Evolutionary conservation across 1,140 invertebrate genomes (phyloP), one percentile per base, ranked within the genome.

Genomic region (Saccostrea glomerata): DNA sequence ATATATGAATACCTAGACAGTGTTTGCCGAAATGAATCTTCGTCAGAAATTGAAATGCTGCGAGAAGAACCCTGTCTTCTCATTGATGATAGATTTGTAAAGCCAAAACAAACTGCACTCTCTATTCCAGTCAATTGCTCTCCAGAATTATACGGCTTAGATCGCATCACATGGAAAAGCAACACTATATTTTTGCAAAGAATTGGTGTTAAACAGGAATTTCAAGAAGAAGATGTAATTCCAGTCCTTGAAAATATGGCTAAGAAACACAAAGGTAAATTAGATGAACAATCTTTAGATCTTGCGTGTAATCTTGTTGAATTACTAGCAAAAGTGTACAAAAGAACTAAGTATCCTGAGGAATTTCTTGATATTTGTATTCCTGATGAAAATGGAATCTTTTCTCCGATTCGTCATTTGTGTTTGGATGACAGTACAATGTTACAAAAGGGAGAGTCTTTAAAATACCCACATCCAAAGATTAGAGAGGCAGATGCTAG

Each of bases 371-470:
- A 77, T 5, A 89, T 92, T 20, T 86, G 85, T 58, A 84, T 92
- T 13, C 92, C 92, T 13, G 91, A 92, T 88, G 36, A 63, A 36
- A 23, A 91, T 17, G 85, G 89, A 6, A n/a, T 86, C 6, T 63
- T 93, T 54, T 40, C 54, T 12, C 88, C 88, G 7, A 89, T 90
- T 15, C 47, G 11, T 47, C 40, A 47, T 7, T 66, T 93, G 12
- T 93, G 93, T 63, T 87, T 92, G 11, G 89, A 92, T 87, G 91
- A 92, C 66, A 58, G 86, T 60, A 87, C 90, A 1, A 82, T 66
- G 36, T 86, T 90, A 85, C 82, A 63, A 20, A 87, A 90, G 11
- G 77, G 85, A 1, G 92, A 93, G 89, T 90, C 63, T 0, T 40
- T 77, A 17, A 77, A 77, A 77, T 93, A 89, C 89, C 85, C 92